Percentiles rank a stretch among this genome's conserved stretches.
These are phyloP conservation scores for Drosophila jambulina DNA, from an alignment of 1,140 invertebrate genomes.

Conservation along the genomic window DNA sequence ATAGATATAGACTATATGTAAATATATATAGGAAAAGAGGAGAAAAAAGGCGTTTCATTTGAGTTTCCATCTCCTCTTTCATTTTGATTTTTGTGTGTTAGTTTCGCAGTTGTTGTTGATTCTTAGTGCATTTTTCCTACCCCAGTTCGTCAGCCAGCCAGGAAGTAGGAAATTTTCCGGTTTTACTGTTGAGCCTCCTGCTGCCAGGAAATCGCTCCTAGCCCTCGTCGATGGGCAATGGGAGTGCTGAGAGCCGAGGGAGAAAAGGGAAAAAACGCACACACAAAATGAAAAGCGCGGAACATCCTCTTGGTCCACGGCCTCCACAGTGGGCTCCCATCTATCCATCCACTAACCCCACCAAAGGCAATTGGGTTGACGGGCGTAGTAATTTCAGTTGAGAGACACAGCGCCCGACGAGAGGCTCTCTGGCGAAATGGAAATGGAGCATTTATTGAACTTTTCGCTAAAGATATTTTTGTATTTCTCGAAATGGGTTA, in stretches of 20 bases:
- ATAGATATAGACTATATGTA: slow-evolving; percentile 46
- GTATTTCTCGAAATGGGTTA: slow-evolving; percentile 66
- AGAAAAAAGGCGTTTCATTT: slow-evolving; percentile 57
- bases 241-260: neutral
- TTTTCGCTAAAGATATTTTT: slow-evolving; percentile 77
- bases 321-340: slow-evolving; percentile 6
- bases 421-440: slow-evolving; percentile 54
- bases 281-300: slow-evolving; percentile 61
- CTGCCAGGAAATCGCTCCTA: slow-evolving; percentile 72
- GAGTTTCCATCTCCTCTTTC: slow-evolving; percentile 33
- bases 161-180: slow-evolving; percentile 80
- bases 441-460: slow-evolving; percentile 82
- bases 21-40: slow-evolving; percentile 10
- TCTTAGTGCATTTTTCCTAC: slow-evolving; percentile 54
- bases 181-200: slow-evolving; percentile 72
- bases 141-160: slow-evolving; percentile 55
- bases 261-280: neutral
- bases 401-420: slow-evolving; percentile 12
- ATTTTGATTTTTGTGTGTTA: slow-evolving; percentile 29
- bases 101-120: slow-evolving; percentile 28
- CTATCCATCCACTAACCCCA: slow-evolving; percentile 23
- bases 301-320: slow-evolving; percentile 11
- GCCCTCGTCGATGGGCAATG: slow-evolving; percentile 3
- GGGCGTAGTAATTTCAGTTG: slow-evolving; percentile 61
- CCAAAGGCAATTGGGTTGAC: slow-evolving; percentile 69